These are phyloP conservation scores for Solenodon paradoxus DNA, from an alignment of 2,113 vertebrate genomes.

Conservation along the genomic window DNA sequence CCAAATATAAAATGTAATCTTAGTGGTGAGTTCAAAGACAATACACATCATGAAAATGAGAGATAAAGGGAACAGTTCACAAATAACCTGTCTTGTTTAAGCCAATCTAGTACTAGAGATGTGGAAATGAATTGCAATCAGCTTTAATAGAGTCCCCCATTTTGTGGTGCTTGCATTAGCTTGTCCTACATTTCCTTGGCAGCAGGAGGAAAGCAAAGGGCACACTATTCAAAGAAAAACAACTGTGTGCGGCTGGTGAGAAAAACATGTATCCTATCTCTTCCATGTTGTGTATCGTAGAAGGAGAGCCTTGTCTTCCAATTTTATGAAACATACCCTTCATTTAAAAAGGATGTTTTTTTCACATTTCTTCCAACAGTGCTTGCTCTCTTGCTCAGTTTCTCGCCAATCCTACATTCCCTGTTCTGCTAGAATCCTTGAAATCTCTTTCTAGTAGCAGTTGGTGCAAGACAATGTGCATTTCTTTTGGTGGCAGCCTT, in stretches of 20 bases:
- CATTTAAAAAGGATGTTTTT: constrained; percentile 40
- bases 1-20: constrained; percentile 12
- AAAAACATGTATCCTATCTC: constrained; percentile 38
- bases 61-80: neutral
- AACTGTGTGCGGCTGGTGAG: constrained; percentile 36
- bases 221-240: constrained; percentile 49
- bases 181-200: constrained; percentile 75
- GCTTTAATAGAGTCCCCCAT: constrained; percentile 41
- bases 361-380: constrained; percentile 2
- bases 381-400: neutral
- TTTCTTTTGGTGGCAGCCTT: constrained; percentile 66
- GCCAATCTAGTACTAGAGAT: neutral
- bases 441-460: constrained; percentile 63
- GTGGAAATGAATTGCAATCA: constrained; percentile 58
- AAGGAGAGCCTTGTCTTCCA: constrained; percentile 40
- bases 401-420: constrained; percentile 16
- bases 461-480: constrained; percentile 64
- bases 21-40: constrained; percentile 28
- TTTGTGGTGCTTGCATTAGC: constrained; percentile 59
- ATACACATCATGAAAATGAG: neutral
- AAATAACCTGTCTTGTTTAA: constrained; percentile 21
- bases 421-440: constrained; percentile 57
- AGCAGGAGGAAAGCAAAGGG: constrained; percentile 62
- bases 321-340: constrained; percentile 26
- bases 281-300: neutral